A percentile compares a stretch with the other conserved stretches of the same genome.
Conservation (phyloP, 2,888 invertebrate species). For the Beris chalybata region DNA sequence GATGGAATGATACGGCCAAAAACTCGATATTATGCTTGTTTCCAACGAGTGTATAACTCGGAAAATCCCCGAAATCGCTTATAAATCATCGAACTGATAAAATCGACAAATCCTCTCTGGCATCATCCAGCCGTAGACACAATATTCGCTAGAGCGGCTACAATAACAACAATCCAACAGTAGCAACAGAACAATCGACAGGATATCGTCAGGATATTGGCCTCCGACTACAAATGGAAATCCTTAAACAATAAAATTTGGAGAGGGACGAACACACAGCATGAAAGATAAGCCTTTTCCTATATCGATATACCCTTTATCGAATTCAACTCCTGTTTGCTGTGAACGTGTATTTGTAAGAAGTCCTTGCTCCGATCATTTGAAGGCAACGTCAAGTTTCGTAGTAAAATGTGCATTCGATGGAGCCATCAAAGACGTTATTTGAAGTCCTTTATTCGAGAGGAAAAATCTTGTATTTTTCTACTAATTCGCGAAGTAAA, state of each 20-base stretch:
- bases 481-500: too few species aligned
- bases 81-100: slow-evolving; percentile 39
- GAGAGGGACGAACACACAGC: too few species aligned
- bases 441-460: too few species aligned
- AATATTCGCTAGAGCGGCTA: slow-evolving; percentile 2
- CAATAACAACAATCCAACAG: slow-evolving; percentile 15
- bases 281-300: too few species aligned
- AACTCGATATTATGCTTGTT: slow-evolving; percentile 21
- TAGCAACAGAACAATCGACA: slow-evolving; percentile 20
- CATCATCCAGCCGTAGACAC: background rate
- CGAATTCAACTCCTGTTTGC: too few species aligned
- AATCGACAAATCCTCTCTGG: slow-evolving; percentile 35
- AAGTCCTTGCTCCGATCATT: too few species aligned
- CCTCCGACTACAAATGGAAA: slow-evolving; percentile 34
- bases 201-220: slow-evolving; percentile 19
- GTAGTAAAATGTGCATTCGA: too few species aligned
- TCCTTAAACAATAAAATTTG: slow-evolving; percentile 37
- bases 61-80: slow-evolving; percentile 35
- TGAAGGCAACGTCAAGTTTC: too few species aligned
- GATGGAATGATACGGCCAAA: slow-evolving; percentile 12
- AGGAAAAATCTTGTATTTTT: too few species aligned
- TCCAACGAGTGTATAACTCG: slow-evolving; percentile 6
- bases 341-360: too few species aligned
- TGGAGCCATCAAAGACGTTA: too few species aligned
- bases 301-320: too few species aligned